Conservation (phyloP, 2,888 invertebrate species). For the Cantharis rufa region DNA sequence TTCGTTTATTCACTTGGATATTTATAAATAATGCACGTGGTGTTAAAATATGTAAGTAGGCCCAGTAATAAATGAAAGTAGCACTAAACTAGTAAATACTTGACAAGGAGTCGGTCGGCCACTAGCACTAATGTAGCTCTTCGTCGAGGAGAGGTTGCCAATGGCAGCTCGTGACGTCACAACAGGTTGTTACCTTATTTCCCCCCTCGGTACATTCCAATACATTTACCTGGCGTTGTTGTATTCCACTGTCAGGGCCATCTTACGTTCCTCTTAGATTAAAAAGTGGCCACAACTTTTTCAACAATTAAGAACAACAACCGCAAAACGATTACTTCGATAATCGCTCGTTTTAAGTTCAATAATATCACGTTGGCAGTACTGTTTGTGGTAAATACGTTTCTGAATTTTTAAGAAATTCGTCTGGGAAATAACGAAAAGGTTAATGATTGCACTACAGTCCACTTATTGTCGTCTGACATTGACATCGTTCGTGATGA, state of each 20-base stretch:
- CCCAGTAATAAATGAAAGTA: constrained; percentile 45
- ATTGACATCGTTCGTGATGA: neutral
- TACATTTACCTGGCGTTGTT: constrained; percentile 49
- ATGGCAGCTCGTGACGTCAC: constrained; percentile 51
- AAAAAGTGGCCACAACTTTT: constrained; percentile 5
- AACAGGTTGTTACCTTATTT: constrained; percentile 56
- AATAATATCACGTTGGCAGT: neutral
- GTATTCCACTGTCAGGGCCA: constrained; percentile 55
- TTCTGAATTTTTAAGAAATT: neutral
- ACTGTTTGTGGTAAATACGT: neutral
- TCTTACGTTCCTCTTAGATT: constrained; percentile 42
- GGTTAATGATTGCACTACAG: constrained; percentile 4
- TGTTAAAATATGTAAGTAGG: constrained; percentile 48
- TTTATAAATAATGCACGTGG: constrained; percentile 34
- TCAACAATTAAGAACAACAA: neutral
- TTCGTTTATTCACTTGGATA: neutral
- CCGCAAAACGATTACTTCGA: neutral
- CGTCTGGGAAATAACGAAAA: constrained; percentile 4
- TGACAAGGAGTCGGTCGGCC: constrained; percentile 35
- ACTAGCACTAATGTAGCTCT: constrained; percentile 42
- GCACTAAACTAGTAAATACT: constrained; percentile 34
- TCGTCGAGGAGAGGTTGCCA: constrained; percentile 41
- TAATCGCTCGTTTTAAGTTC: neutral
- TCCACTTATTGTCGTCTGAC: neutral
- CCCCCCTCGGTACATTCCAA: constrained; percentile 47